Conservation (phyloP, 2,113 vertebrate species). For the Desmodus rotundus region DNA sequence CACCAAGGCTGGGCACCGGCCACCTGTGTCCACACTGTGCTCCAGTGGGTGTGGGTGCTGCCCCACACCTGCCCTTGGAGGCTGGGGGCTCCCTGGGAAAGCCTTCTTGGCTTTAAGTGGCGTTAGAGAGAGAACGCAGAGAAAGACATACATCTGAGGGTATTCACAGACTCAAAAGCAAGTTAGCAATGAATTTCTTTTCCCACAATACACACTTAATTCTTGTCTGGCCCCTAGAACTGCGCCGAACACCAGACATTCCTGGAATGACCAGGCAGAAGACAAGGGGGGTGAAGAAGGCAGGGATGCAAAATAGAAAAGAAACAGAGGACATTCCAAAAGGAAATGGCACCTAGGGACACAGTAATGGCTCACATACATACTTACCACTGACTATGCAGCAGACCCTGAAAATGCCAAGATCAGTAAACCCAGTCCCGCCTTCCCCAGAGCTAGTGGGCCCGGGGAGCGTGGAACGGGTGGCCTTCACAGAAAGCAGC, state of each 20-base stretch:
- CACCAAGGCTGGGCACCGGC: not conserved
- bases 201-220: not conserved
- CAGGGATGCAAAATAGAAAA: not conserved
- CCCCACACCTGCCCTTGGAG: not conserved
- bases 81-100: not conserved
- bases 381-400: not conserved
- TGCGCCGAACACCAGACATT: not conserved
- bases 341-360: not conserved
- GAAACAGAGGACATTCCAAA: not conserved
- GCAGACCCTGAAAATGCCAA: not conserved
- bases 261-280: not conserved
- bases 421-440: not conserved
- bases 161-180: not conserved
- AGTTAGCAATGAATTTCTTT: not conserved
- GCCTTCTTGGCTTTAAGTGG: not conserved
- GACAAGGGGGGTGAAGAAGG: not conserved
- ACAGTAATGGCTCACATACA: not conserved
- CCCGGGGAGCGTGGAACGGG: accelerated
- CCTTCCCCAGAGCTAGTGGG: not conserved
- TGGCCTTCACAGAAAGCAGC: accelerated
- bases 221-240: not conserved
- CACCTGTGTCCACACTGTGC: not conserved
- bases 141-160: not conserved
- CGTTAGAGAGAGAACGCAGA: not conserved
- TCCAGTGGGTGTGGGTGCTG: not conserved